Evolutionary conservation across 2,888 invertebrate genomes (phyloP), one percentile per base, ranked within the genome.

Genomic region (Hesperia comma): DNA sequence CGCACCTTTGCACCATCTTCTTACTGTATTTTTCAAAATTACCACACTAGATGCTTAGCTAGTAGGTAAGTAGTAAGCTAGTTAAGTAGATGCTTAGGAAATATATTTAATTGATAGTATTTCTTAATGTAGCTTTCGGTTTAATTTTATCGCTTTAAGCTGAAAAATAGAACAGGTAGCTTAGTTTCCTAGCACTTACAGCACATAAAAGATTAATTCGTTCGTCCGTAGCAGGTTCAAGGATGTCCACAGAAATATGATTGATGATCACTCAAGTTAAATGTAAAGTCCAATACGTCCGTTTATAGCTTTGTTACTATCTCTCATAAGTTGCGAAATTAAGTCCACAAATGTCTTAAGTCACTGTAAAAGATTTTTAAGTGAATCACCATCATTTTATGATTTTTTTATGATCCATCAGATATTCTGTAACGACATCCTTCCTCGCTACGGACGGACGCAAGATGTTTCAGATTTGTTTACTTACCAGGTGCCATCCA

Each of bases 401-500:
- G 5, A 26, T 26, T 26, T 2, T 26, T 26, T 26, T 37, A 12
- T 37, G 43, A 46, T 7, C 17, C 43, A 46, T 46, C 17, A 46
- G 43, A 7, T 6, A 46, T 58, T 32, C 58, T 43, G 3, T 15
- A 69, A 70, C 77, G 77, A 75, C 74, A 77, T 78, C 70, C 69
- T 64, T 41, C 26, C 6, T 63, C 46, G 77, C 79, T 83, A 82
- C 84, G 85, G 87, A 71, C 83, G 82, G 78, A 78, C 72, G 70
- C 83, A 79, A 75, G 74, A 71, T 73, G 79, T 80, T 85, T 83
- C 81, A 90, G 85, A 75, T 70, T 61, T 73, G 72, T 84, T 68
- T 86, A 82, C 86, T 85, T 83, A 69, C 72, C 86, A 93, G 96
- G 96, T 75, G 97, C 97, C 2, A 97, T 97, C 80, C 97, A 97